A percentile compares a stretch with the other conserved stretches of the same genome.
Conservation (phyloP, 2,888 invertebrate genomes). For the Catocala nupta region DNA sequence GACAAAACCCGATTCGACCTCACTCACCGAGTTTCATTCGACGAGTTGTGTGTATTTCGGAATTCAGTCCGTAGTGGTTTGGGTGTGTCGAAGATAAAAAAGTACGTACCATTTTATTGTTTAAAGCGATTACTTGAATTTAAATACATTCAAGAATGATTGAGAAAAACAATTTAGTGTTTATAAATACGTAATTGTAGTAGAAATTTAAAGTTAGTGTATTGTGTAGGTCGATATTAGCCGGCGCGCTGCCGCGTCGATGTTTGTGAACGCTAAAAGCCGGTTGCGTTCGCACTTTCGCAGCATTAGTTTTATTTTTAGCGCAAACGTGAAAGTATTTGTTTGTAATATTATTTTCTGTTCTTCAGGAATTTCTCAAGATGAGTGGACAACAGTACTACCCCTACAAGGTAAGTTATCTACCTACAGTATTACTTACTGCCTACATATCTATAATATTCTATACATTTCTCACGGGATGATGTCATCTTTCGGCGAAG, state of each 20-base stretch:
- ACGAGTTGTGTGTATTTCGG: conserved; percentile 71
- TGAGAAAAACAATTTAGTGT: conserved; percentile 30
- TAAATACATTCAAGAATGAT: conserved; percentile 20
- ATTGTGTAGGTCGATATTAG: conserved; percentile 37
- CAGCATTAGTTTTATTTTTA: conserved; percentile 74
- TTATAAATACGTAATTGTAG: conserved; percentile 20
- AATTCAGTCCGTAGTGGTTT: conserved; percentile 70
- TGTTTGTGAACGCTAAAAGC: conserved; percentile 67
- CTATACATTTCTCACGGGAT: conserved; percentile 76
- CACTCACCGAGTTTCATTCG: conserved; percentile 67
- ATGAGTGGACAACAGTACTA: conserved; percentile 95
- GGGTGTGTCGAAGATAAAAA: conserved; percentile 77
- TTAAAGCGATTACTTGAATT: conserved; percentile 23
- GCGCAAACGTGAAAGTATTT: conserved; percentile 56
- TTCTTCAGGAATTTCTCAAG: conserved; percentile 79
- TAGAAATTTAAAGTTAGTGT: conserved; percentile 15
- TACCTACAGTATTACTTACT: conserved; percentile 62
- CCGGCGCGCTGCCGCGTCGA: conserved; percentile 49
- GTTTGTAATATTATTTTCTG: conserved; percentile 59
- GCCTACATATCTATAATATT: conserved; percentile 48
- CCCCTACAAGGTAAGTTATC: conserved; percentile 93
- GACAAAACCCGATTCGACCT: conserved; percentile 75
- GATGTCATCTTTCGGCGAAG: conserved; percentile 78
- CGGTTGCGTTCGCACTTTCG: conserved; percentile 68
- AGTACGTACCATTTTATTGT: conserved; percentile 69